A percentile compares a stretch with the other conserved stretches of the same genome.
phyloP scores from a whole-genome alignment of 2,113 vertebrate genomes.

The Ptyas mucosa region DNA sequence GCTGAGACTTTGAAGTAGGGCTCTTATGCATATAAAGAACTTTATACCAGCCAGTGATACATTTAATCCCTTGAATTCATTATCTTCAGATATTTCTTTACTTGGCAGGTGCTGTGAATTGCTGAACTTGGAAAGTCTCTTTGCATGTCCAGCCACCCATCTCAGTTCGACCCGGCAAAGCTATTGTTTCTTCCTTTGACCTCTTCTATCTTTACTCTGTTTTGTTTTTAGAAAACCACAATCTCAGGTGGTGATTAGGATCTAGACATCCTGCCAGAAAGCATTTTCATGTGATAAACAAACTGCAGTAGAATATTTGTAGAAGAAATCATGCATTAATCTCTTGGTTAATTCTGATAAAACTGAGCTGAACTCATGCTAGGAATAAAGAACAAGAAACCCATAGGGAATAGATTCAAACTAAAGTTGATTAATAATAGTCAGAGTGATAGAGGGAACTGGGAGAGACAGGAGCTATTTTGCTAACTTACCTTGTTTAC shows the following conservation, averaged over 20 bases:
- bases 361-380: neutral
- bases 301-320: neutral
- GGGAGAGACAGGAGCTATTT: neutral
- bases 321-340: too few species aligned
- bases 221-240: neutral
- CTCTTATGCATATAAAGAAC: neutral
- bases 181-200: neutral
- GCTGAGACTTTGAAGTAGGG: slow-evolving; percentile 33
- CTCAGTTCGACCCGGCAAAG: neutral
- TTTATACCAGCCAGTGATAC: slow-evolving; percentile 31
- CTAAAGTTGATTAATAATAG: neutral
- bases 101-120: slow-evolving; percentile 15
- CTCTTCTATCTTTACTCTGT: neutral
- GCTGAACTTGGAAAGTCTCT: slow-evolving; percentile 1
- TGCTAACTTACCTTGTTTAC: too few species aligned
- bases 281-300: neutral
- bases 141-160: neutral
- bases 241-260: neutral
- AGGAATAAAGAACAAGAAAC: neutral
- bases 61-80: slow-evolving; percentile 1
- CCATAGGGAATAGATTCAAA: too few species aligned
- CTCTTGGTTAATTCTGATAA: neutral
- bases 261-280: neutral
- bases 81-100: neutral
- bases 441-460: neutral